These are phyloP conservation scores for Drosophila obscura DNA, from an alignment of 1,140 invertebrate species.

Conservation along the genomic window DNA sequence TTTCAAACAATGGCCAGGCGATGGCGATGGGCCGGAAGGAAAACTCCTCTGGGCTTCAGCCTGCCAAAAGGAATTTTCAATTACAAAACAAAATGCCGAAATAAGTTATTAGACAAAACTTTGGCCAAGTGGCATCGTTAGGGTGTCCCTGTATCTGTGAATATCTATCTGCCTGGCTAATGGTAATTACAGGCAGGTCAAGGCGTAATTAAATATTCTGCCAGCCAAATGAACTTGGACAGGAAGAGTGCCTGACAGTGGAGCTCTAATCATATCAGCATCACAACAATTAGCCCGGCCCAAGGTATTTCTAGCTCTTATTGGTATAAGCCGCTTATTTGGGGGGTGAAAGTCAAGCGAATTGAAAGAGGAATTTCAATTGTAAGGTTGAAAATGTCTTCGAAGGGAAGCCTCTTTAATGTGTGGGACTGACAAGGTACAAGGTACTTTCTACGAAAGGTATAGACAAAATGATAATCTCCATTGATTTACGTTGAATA, in stretches of 20 bases:
- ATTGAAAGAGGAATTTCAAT: no score
- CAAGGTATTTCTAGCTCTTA: neutral
- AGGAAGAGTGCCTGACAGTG: constrained; percentile 6
- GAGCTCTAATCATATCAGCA: constrained; percentile 41
- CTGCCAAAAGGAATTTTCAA: constrained; percentile 74
- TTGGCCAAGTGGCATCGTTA: constrained; percentile 19
- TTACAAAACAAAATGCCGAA: constrained; percentile 65
- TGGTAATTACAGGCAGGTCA: constrained; percentile 44
- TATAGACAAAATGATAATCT: no score
- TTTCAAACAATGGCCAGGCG: constrained; percentile 22
- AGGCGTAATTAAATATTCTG: constrained; percentile 65
- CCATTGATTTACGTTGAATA: no score
- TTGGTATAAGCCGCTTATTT: neutral
- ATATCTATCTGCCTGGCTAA: constrained; percentile 21
- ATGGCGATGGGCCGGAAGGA: constrained; percentile 27
- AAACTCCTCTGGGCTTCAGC: constrained; percentile 14
- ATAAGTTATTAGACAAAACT: constrained; percentile 75
- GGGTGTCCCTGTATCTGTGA: neutral
- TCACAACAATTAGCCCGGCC: constrained; percentile 15
- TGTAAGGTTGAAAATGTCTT: no score
- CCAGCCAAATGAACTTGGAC: constrained; percentile 39
- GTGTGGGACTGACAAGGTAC: no score
- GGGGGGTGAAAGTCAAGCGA: neutral
- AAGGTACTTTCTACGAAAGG: no score
- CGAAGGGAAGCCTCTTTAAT: no score